Evolutionary conservation across 2,888 invertebrate species (phyloP).

Genomic region (Drosophila meridionalis): DNA sequence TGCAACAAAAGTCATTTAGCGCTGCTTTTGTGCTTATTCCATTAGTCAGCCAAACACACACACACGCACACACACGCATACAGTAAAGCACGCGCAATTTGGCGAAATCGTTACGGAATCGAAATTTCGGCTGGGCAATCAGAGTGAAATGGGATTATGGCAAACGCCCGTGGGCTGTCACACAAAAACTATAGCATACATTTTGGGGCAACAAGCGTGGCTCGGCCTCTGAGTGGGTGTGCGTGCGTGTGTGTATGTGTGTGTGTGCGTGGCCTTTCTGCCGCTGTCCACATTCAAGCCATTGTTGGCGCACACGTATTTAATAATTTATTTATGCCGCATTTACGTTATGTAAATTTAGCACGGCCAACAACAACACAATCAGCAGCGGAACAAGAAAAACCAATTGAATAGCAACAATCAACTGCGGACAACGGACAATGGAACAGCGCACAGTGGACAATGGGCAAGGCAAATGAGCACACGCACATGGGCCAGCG

Average conservation of each 20-base stretch:
- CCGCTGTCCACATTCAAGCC: conserved; percentile 38
- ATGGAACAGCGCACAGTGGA: conserved; percentile 48
- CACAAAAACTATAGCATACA: conserved; percentile 18
- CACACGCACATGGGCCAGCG: conserved; percentile 50
- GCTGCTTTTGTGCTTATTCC: background rate
- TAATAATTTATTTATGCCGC: conserved; percentile 80
- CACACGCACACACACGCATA: background rate
- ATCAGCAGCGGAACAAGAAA: conserved; percentile 49
- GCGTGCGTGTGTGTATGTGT: background rate
- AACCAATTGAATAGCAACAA: conserved; percentile 73
- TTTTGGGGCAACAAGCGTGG: background rate
- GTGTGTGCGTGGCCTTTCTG: conserved; percentile 8
- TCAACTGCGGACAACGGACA: conserved; percentile 52
- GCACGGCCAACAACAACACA: conserved; percentile 51
- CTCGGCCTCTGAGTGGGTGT: background rate
- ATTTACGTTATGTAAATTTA: conserved; percentile 81
- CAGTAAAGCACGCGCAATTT: background rate
- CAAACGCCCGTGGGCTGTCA: conserved; percentile 8
- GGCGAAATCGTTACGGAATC: conserved; percentile 26
- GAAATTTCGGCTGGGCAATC: conserved; percentile 8
- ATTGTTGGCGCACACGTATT: conserved; percentile 73
- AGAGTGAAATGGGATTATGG: conserved; percentile 14
- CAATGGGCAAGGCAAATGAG: conserved; percentile 51
- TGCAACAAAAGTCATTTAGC: conserved; percentile 2
- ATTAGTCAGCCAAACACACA: background rate